phyloP scores from a whole-genome alignment of 1,140 invertebrate species.

The Tetranychus cinnabarinus region DNA sequence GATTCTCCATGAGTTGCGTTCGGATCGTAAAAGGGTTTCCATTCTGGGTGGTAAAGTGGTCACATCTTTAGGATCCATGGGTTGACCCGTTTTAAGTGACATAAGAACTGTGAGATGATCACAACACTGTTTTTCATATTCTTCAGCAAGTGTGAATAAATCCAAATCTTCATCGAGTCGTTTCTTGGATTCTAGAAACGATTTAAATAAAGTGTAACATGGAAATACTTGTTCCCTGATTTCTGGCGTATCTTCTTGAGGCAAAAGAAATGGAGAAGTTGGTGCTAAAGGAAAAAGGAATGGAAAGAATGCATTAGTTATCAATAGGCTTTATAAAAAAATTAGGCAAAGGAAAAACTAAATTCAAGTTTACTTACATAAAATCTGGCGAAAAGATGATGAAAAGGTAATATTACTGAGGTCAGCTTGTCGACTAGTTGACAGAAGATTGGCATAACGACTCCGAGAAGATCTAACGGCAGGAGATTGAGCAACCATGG shows the following conservation, averaged over 20 bases:
- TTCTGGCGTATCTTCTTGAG: background rate
- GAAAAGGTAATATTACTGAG: too few relatives aligned
- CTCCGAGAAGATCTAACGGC: too few relatives aligned
- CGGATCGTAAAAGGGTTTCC: slow-evolving; percentile 23
- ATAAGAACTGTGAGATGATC: background rate
- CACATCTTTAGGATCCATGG: background rate
- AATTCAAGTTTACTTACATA: too few relatives aligned
- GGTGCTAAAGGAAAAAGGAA: background rate
- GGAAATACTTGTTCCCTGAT: background rate
- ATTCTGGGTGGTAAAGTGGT: background rate
- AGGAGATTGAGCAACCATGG: too few relatives aligned
- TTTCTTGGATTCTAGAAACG: background rate
- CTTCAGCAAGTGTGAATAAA: background rate
- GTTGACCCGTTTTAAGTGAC: background rate
- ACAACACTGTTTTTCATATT: slow-evolving; percentile 2
- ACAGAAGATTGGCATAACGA: too few relatives aligned
- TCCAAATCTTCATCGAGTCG: background rate
- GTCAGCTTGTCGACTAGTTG: too few relatives aligned
- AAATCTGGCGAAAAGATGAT: too few relatives aligned
- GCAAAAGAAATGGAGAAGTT: background rate
- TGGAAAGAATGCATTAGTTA: too few relatives aligned
- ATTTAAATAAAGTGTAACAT: background rate
- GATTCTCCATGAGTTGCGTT: slow-evolving; percentile 65
- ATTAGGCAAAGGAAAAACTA: too few relatives aligned
- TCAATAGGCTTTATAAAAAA: too few relatives aligned